Conservation (phyloP, 2,113 vertebrate species). For the Cyphomyrus discorhynchus region DNA sequence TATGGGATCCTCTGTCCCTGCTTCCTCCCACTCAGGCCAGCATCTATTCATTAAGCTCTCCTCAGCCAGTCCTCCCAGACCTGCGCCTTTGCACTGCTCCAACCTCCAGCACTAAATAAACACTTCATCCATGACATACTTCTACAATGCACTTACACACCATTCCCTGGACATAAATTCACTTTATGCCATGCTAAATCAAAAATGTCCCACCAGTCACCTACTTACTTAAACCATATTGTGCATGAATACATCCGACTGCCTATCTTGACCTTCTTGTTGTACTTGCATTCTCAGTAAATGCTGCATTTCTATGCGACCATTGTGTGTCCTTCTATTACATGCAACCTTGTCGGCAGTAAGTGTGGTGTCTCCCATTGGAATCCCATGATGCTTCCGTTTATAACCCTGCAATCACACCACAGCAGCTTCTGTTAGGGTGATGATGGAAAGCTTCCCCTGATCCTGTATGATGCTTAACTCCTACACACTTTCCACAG, state of each 20-base stretch:
- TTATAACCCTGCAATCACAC: neutral
- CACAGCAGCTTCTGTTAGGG: neutral
- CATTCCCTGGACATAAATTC: neutral
- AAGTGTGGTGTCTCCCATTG: neutral
- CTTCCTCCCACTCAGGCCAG: neutral
- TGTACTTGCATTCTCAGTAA: neutral
- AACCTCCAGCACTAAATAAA: neutral
- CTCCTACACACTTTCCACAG: neutral
- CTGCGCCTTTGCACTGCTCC: neutral
- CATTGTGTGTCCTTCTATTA: neutral
- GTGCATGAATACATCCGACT: neutral
- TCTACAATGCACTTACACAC: neutral
- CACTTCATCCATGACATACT: neutral
- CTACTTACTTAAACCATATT: neutral
- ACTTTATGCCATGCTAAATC: neutral
- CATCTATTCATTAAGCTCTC: neutral
- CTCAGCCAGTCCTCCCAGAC: neutral
- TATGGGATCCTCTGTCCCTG: neutral
- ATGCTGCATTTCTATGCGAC: neutral
- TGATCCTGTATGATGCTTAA: neutral
- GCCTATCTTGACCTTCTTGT: neutral
- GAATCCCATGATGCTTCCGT: neutral
- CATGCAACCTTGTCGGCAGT: neutral
- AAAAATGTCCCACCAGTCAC: neutral
- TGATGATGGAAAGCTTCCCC: neutral